Base-by-base conservation (phyloP, 2,113 vertebrate species). In the Cygnus atratus region DNA sequence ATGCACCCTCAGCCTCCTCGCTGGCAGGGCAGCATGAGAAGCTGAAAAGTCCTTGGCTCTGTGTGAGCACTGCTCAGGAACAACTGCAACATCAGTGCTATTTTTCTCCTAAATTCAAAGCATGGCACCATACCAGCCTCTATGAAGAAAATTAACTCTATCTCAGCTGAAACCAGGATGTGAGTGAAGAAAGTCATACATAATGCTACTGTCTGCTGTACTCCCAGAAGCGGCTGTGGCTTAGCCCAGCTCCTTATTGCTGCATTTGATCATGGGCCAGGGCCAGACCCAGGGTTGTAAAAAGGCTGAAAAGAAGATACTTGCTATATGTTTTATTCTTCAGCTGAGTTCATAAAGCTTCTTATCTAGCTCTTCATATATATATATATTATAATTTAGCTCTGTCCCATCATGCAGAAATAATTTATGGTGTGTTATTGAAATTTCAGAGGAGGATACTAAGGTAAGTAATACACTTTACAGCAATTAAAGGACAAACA, bases 201-300 rank as follows among this genome's bases (percentile, higher is more conserved):
- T 19, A 75, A 67, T 13, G 37, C 33, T 26, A 35, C 28, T 57
- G 8, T 16, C 21, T 73, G 8, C 22, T 3, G 2, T 25, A 26
- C 12, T 10, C 28, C 10, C 13, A 48, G 46, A 52, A 39, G 8
- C 0, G 0, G 3, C 5, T 57, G 9, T 37, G 48, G n/a, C 12
- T 87, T 48, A 35, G 41, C 5, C 25, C 37, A 74, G 15, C 20
- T 90, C 75, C 4, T 2, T 57, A n/a, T 8, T 70, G 9, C 39
- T 14, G 6, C 31, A 21, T 16, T 16, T 1, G 1, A 14, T 11
- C 2, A 0, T 1, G 4, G 24, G 21, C 28, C 43, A 77, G 26
- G 31, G 18, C 37, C 55, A 37, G 55, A 25, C n/a, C 37, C 55
- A 37, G 55, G 28, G 39, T 33, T 55, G 19, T 14, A 24, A 28